Conservation (phyloP, 2,888 invertebrate species). For the Tridacna gigas region DNA sequence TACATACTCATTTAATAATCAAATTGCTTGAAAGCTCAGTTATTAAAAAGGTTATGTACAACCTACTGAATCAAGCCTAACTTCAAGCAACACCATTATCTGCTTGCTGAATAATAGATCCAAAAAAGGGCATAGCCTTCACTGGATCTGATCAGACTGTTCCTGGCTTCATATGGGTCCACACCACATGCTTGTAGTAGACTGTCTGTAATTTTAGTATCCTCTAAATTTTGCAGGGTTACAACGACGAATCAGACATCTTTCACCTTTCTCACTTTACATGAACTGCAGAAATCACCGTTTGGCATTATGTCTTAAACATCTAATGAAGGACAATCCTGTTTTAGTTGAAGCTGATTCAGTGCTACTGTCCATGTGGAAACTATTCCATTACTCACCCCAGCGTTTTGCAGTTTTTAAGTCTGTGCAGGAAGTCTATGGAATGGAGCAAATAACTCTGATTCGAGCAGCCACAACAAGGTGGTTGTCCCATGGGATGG, state of each 20-base stretch:
- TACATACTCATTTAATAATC: too few relatives aligned
- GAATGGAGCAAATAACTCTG: conserved; percentile 27
- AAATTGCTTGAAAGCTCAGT: too few relatives aligned
- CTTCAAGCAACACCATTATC: too few relatives aligned
- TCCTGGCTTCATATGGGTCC: too few relatives aligned
- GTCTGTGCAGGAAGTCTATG: conserved; percentile 43
- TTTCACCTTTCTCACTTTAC: conserved; percentile 38
- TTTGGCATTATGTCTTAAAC: conserved; percentile 52
- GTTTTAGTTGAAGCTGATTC: conserved; percentile 38
- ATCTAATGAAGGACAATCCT: conserved; percentile 48
- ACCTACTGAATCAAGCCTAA: too few relatives aligned
- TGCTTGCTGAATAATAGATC: too few relatives aligned
- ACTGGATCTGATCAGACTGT: too few relatives aligned
- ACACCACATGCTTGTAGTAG: too few relatives aligned
- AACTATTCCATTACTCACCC: conserved; percentile 48
- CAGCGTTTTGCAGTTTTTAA: conserved; percentile 37
- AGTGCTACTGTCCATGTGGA: conserved; percentile 44
- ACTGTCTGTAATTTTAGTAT: too few relatives aligned
- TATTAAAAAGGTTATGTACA: too few relatives aligned
- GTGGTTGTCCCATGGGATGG: conserved; percentile 53
- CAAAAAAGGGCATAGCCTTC: too few relatives aligned
- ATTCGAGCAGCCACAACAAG: conserved; percentile 50
- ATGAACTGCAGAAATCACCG: conserved; percentile 55
- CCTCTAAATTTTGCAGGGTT: conserved; percentile 29
- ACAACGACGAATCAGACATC: conserved; percentile 46